Evolutionary conservation across 2,888 invertebrate genomes (phyloP).

Genomic region (Leucophora obtusa): DNA sequence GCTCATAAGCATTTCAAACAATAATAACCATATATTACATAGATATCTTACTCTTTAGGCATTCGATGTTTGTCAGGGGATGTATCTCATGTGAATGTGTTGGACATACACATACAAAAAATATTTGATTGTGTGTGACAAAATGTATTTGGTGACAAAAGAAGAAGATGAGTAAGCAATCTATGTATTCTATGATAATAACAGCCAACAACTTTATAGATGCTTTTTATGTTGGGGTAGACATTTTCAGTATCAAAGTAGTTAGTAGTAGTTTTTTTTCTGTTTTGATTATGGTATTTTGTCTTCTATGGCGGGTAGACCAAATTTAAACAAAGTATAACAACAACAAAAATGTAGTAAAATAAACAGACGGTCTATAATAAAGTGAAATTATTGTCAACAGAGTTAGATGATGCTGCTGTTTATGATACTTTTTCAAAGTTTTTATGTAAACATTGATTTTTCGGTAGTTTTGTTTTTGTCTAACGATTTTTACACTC

Average conservation of each 20-base stretch:
- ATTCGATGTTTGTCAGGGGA: no score
- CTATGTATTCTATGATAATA: no score
- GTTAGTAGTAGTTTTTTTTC: not conserved
- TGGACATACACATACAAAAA: no score
- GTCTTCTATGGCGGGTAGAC: slow-evolving; percentile 5
- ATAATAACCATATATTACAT: no score
- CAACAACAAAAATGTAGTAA: not conserved
- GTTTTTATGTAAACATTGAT: slow-evolving; percentile 11
- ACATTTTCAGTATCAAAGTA: not conserved
- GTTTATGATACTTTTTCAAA: not conserved
- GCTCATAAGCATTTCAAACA: slow-evolving; percentile 3
- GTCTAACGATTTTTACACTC: no score
- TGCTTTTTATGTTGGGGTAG: not conserved
- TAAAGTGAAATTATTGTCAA: slow-evolving; percentile 14
- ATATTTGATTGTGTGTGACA: no score
- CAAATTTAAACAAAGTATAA: not conserved
- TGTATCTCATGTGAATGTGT: no score
- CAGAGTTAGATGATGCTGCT: not conserved
- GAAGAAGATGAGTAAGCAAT: no score
- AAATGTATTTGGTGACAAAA: no score
- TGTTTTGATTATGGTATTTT: not conserved
- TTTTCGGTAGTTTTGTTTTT: not conserved
- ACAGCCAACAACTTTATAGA: not conserved
- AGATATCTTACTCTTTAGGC: no score
- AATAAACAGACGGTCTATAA: slow-evolving; percentile 11